Base-by-base conservation (phyloP, 2,797 vertebrate species). In the Notolabrus celidotus region DNA sequence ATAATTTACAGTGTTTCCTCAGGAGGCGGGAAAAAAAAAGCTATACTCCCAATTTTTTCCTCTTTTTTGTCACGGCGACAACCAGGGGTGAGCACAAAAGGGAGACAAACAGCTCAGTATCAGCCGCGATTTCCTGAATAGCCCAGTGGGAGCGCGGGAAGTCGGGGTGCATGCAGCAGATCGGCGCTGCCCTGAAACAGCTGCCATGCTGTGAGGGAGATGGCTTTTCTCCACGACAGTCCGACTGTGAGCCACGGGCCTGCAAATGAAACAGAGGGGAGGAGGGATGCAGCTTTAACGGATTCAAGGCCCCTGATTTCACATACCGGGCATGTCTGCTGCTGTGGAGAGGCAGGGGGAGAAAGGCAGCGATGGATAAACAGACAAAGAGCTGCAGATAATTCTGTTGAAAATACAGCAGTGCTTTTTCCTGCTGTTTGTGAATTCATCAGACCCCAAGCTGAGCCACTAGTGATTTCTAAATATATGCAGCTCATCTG, bases 181-280 rank as follows among this genome's bases (percentile, higher is more conserved):
- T 86, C 80, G 67, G 72, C 79, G 42, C 64, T 76, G 89, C 83
- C 83, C 89, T 84, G 86, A 86, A 90, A 88, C 86, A 83, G 90
- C 86, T 55, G 74, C 88, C 94, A 82, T 74, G 92, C 93, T 94
- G 94, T 69, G 93, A 93, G 77, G 79, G 89, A 95, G 93, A 95
- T 95, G 88, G 92, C 91, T 95, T 94, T 92, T 92, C 93, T 93
- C 89, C 73, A 88, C 76, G 86, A 91, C 89, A 85, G 88, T 87
- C 88, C 57, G 58, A 87, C 86, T 88, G 89, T 83, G 88, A 91
- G 88, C 89, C 79, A 72, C 69, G 49, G 87, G 85, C 88, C 89
- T 89, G 88, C 80, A 91, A 92, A 91, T 89, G 84, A 90, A 88
- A 88, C 88, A 68, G 71, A 64, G 69, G 82, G 83, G 80, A 67